phyloP scores from a whole-genome alignment of 2,888 invertebrate genomes.

The Sarcophaga variegata region DNA sequence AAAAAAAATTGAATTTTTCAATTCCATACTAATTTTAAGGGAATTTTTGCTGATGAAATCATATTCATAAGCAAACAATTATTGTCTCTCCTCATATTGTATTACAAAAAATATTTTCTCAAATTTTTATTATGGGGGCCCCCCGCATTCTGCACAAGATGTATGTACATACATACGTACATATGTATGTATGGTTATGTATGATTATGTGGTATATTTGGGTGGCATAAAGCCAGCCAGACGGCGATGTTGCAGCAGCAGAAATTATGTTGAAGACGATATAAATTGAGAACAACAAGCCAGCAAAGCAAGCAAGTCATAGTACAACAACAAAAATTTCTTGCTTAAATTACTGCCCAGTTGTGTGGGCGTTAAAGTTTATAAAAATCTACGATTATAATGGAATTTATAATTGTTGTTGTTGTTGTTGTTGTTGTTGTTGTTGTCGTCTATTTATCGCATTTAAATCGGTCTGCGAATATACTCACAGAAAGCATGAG shows the following conservation, averaged over 20 bases:
- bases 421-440: neutral
- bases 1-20: too few species aligned
- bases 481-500: conserved; percentile 12
- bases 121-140: too few species aligned
- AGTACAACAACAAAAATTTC: too few species aligned
- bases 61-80: too few species aligned
- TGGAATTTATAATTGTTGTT: neutral
- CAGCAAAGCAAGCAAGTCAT: neutral
- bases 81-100: too few species aligned
- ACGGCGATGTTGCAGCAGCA: conserved; percentile 45
- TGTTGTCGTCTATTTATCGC: neutral
- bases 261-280: conserved; percentile 43
- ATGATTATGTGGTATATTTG: conserved; percentile 35
- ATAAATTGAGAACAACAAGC: conserved; percentile 50
- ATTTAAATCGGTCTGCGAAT: neutral
- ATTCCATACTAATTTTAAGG: too few species aligned
- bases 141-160: too few species aligned
- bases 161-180: too few species aligned
- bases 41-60: too few species aligned
- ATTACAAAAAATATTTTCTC: too few species aligned
- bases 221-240: conserved; percentile 43
- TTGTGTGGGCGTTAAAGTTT: conserved; percentile 58
- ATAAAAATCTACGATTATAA: conserved; percentile 27
- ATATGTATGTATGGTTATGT: neutral
- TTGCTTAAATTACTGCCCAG: conserved; percentile 30